phyloP scores from a whole-genome alignment of 2,113 vertebrate species.

The Pygathrix nemaeus region DNA sequence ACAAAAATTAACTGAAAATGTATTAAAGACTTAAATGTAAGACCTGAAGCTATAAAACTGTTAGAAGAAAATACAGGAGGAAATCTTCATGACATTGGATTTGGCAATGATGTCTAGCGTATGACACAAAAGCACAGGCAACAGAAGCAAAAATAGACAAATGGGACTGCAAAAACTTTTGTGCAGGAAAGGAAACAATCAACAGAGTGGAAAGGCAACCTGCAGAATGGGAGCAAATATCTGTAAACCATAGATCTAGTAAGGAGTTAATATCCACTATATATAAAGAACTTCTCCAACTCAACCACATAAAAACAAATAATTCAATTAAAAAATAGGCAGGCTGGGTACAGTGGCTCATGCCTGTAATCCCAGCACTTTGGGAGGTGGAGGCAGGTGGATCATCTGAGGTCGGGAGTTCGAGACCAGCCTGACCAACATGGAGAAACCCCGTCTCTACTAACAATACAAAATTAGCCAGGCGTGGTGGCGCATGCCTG shows the following conservation, averaged over 20 bases:
- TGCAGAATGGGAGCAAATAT: not conserved
- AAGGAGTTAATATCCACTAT: not conserved
- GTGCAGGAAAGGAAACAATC: not conserved
- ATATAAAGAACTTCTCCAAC: not conserved
- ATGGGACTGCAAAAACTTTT: not conserved
- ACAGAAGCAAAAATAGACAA: not conserved
- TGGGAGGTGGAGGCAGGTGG: not conserved
- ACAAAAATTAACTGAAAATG: not conserved
- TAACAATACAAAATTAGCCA: too few species aligned
- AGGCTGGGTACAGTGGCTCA: not conserved
- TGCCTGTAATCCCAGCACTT: not conserved
- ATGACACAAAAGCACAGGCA: not conserved
- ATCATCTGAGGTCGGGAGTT: not conserved
- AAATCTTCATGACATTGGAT: not conserved
- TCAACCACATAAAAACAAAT: not conserved
- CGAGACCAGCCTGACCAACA: not conserved
- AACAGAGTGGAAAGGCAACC: not conserved
- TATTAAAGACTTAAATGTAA: not conserved
- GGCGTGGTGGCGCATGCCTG: fast-evolving
- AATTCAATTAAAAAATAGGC: too few species aligned
- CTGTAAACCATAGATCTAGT: not conserved
- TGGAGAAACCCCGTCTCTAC: not conserved
- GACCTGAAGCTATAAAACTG: not conserved
- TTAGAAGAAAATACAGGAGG: not conserved
- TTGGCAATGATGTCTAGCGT: not conserved